These are phyloP conservation scores for Cebidichthys violaceus DNA, from an alignment of 2,113 vertebrate species.

Conservation along the genomic window DNA sequence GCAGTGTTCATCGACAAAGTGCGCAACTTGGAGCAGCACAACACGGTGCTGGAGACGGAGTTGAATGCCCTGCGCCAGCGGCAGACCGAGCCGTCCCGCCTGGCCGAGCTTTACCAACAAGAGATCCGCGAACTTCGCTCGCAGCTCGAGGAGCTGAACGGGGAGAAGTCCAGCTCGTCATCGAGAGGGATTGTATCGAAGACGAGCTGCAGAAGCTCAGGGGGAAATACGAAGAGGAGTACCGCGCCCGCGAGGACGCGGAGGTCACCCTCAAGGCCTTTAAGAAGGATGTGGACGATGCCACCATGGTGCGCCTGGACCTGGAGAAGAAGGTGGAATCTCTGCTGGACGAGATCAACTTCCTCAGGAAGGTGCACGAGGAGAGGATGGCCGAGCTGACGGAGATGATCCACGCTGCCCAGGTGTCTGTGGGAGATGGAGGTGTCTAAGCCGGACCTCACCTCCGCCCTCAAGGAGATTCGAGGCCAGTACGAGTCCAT, in stretches of 20 bases:
- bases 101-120: slow-evolving; percentile 90
- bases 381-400: slow-evolving; percentile 91
- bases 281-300: slow-evolving; percentile 91
- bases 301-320: slow-evolving; percentile 90
- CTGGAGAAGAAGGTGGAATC: slow-evolving; percentile 93
- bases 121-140: slow-evolving; percentile 91
- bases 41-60: slow-evolving; percentile 89
- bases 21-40: slow-evolving; percentile 91
- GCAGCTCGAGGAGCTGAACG: slow-evolving; percentile 88
- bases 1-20: slow-evolving; percentile 94
- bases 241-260: slow-evolving; percentile 85
- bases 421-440: slow-evolving; percentile 89
- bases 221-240: slow-evolving; percentile 87
- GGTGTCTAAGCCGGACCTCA: slow-evolving; percentile 89
- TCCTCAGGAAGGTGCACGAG: slow-evolving; percentile 90
- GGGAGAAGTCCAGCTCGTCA: slow-evolving; percentile 87
- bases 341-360: slow-evolving; percentile 91
- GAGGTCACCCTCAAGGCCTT: slow-evolving; percentile 88
- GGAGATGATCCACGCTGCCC: slow-evolving; percentile 88
- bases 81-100: slow-evolving; percentile 88
- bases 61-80: slow-evolving; percentile 86
- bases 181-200: slow-evolving; percentile 89
- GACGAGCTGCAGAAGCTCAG: slow-evolving; percentile 88
- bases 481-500: slow-evolving; percentile 92
- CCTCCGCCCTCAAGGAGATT: slow-evolving; percentile 92